Evolutionary conservation across 92 coral and sea anemone species (phyloP), one percentile per base, ranked within the genome.

Genomic region (Porites evermanni): DNA sequence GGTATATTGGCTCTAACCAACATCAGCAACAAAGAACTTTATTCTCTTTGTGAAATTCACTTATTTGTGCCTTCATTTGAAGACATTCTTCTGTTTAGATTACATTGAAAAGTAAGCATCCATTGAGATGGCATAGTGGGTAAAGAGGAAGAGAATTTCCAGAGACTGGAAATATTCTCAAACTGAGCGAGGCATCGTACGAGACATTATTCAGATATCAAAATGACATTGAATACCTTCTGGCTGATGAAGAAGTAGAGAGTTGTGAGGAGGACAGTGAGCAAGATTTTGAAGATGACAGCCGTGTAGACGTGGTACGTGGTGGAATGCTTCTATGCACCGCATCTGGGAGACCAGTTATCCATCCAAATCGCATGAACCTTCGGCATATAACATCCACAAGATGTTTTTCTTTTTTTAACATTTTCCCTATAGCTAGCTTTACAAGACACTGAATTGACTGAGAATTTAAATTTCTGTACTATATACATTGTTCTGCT

Each of bases 51-150:
- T 69, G 84, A 64, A 65, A 7, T 80, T 6, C 18, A 53, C 21
- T 7, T 76, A 17, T 76, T 50, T 3, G 50, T 83, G 54, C 59
- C 72, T 20, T 26, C 80, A 72, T 86, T 86, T 74, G 70, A 86
- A 86, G 89, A 77, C 60, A 58, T 72, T 86, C 53, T 67, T 54
- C 64, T 51, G 10, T 67, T 86, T 56, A 76, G 67, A 51, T 12
- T 20, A 44, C 17, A 54, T 19, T 32, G 4, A 70, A 77, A 67
- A 53, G 67, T 8, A 29, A 29, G 53, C 24, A 19, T 85, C 47
- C 78, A 78, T 56, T 56, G 78, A 67, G 70, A 86, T 86, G 70
- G 79, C 56, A 69, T 86, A 86, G 77, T 51, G 16, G 72, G 79
- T 18, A 78, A 77, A 67, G 89, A 53, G 65, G 79, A 60, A 58